Conservation (phyloP, 2,113 vertebrate species). For the Rhizomys pruinosus region DNA sequence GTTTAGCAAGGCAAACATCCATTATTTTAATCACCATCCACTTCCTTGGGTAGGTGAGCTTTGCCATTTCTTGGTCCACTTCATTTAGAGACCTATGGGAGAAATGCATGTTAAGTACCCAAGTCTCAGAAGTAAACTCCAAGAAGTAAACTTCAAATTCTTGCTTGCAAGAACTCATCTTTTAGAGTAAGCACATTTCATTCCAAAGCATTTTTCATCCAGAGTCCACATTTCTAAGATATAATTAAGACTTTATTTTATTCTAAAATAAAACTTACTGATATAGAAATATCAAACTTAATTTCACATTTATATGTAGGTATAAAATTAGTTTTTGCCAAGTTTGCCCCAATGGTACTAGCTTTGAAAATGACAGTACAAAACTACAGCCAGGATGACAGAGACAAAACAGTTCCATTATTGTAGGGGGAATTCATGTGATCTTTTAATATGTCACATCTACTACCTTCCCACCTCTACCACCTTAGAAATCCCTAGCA, state of each 20-base stretch:
- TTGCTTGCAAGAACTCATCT: not conserved
- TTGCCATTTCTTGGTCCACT: not conserved
- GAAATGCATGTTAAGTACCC: not conserved
- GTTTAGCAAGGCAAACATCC: not conserved
- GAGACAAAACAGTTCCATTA: not conserved
- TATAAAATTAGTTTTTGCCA: not conserved
- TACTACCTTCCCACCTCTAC: not conserved
- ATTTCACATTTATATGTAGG: conserved; percentile 19
- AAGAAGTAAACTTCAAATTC: conserved; percentile 12
- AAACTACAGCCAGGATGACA: not conserved
- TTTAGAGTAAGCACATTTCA: not conserved
- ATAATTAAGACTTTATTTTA: not conserved
- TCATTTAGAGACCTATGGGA: not conserved
- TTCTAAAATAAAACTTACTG: too few relatives aligned
- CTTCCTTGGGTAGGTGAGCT: not conserved
- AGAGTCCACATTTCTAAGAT: not conserved
- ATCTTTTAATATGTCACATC: not conserved
- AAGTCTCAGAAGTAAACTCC: not conserved
- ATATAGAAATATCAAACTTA: too few relatives aligned
- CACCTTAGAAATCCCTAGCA: not conserved
- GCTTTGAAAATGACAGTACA: not conserved
- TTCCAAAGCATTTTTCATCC: not conserved
- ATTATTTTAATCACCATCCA: not conserved
- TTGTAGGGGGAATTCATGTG: not conserved
- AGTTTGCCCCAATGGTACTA: not conserved